phyloP scores from a whole-genome alignment of 2,888 invertebrate species.

The Craniophora ligustri region DNA sequence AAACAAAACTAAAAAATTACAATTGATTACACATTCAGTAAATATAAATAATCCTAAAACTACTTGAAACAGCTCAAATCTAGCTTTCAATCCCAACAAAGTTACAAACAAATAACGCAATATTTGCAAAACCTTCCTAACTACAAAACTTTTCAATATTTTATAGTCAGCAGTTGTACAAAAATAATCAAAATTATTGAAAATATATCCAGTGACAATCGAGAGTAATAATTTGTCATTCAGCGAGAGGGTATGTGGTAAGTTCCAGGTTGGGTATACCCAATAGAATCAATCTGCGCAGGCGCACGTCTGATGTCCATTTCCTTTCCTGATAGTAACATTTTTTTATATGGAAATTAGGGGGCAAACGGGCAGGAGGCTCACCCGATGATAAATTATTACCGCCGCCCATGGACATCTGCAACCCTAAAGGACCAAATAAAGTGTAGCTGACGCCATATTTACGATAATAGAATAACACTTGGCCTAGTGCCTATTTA shows the following conservation, averaged over 20 bases:
- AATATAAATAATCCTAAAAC: background rate
- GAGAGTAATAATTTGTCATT: constrained; percentile 36
- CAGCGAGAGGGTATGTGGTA: constrained; percentile 13
- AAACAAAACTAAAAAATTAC: background rate
- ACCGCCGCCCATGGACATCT: too few relatives aligned
- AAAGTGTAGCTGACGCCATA: too few relatives aligned
- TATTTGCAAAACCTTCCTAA: background rate
- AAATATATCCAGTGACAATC: constrained; percentile 39
- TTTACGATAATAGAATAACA: too few relatives aligned
- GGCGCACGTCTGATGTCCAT: too few relatives aligned
- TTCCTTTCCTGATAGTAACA: background rate
- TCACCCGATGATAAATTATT: too few relatives aligned
- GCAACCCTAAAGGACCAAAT: too few relatives aligned
- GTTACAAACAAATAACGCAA: constrained; percentile 9
- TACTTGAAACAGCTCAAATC: background rate
- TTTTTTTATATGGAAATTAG: too few relatives aligned
- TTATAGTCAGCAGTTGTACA: background rate
- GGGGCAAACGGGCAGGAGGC: too few relatives aligned
- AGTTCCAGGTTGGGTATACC: background rate
- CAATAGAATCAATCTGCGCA: background rate
- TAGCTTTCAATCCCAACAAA: constrained; percentile 35
- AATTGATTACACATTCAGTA: too few relatives aligned
- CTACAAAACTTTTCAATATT: background rate
- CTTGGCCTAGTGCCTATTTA: background rate
- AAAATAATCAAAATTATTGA: background rate